Base-by-base conservation (phyloP, 2,888 invertebrate genomes). In the Drosophila affinis region DNA sequence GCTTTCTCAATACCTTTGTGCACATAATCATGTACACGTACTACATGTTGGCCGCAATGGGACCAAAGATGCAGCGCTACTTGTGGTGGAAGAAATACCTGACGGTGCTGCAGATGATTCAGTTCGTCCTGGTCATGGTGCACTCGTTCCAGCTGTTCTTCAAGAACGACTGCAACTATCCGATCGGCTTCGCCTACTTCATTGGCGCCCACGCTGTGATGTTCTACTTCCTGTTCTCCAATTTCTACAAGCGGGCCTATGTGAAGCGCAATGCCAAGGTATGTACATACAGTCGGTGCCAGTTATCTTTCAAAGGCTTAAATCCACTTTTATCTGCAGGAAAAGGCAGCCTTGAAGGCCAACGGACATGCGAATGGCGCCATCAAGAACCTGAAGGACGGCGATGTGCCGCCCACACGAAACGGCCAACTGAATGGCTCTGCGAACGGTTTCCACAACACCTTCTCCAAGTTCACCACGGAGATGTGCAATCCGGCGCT, bases 81-180 rank as follows among this genome's bases (percentile, higher is more conserved):
- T 94, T 98, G 61, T 98, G 98, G 98, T 98, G 98, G 98, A 98
- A 98, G 93, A 97, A 96, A 90, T 98, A 98, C 91, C 94, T 98
- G 89, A 98, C 98, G 10, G 94, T 95, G 9, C 93, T 98, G 82
- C 98, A 98, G 93, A 98, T 98, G 95, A 95, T 97, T 24, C 98
- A 98, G 93, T 98, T 98, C 90, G 94, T 98, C 53, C 91, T 96
- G 70, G 97, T 98, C 45, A 96, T 98, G 94, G 83, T 96, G 7
- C 98, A 98, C 92, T 96, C 97, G 4, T 97, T 97, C 95, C 97
- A 97, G 91, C 94, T 98, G 62, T 93, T 98, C 78, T 96, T 97
- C 93, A 89, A 86, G 61, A 94, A 95, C 80, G 97, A 97, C 58
- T 98, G 98, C 93, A 95, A 97, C 91, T 98, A 97, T 91, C 98